phyloP scores from a whole-genome alignment of 1,140 invertebrate species.

The Drosophila mojavensis region DNA sequence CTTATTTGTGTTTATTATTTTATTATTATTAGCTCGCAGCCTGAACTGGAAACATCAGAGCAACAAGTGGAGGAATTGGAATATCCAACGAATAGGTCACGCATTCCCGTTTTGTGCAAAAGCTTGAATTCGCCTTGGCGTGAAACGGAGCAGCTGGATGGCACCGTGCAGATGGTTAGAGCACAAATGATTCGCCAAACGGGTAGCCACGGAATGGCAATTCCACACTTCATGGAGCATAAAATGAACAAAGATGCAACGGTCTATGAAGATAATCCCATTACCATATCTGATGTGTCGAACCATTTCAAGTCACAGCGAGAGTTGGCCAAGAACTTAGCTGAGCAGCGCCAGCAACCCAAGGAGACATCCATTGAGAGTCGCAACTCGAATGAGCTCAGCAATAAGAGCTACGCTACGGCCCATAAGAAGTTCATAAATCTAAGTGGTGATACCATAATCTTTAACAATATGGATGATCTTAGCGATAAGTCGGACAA shows the following conservation, averaged over 20 bases:
- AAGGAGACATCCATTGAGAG: constrained; percentile 21
- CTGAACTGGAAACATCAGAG: neutral
- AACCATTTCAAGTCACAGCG: constrained; percentile 46
- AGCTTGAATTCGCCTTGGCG: constrained; percentile 3
- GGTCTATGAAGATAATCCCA: constrained; percentile 45
- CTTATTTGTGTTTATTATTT: neutral
- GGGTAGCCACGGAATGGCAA: neutral
- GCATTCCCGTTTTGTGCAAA: constrained; percentile 24
- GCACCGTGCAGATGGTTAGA: constrained; percentile 37
- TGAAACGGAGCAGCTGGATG: constrained; percentile 29
- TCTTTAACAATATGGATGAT: constrained; percentile 28
- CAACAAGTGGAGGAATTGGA: neutral
- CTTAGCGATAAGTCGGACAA: constrained; percentile 12
- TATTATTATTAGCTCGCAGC: neutral
- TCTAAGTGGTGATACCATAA: constrained; percentile 52
- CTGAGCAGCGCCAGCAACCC: neutral
- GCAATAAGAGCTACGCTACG: constrained; percentile 43
- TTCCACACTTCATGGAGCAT: constrained; percentile 9
- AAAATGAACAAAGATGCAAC: neutral
- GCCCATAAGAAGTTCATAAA: constrained; percentile 48
- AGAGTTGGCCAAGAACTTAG: constrained; percentile 4
- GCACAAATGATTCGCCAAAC: constrained; percentile 24
- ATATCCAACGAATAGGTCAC: constrained; percentile 7
- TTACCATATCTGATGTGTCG: constrained; percentile 65
- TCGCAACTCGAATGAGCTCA: constrained; percentile 39